These are phyloP conservation scores for Harpagoxenus sublaevis DNA, from an alignment of 2,888 invertebrate genomes.

Conservation along the genomic window DNA sequence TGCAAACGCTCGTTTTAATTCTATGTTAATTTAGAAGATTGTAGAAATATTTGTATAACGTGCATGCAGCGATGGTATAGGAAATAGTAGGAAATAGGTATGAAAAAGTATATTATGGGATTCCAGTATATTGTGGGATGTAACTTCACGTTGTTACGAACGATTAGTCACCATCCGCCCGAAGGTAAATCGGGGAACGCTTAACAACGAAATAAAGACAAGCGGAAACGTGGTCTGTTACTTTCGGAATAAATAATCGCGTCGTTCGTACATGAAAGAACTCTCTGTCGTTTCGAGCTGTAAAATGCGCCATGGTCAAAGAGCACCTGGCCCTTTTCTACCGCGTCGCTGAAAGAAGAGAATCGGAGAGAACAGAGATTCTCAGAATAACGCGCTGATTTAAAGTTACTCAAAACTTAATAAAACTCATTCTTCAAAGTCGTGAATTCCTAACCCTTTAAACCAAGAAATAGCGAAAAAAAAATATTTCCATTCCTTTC, in stretches of 20 bases:
- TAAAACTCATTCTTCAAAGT: not conserved
- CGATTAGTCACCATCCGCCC: constrained; percentile 36
- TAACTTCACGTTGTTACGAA: constrained; percentile 31
- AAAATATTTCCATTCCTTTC: not conserved
- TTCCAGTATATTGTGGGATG: not conserved
- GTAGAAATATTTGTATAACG: not conserved
- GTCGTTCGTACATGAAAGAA: constrained; percentile 48
- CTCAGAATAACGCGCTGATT: not conserved
- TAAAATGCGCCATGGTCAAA: constrained; percentile 10
- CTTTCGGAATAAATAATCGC: constrained; percentile 78
- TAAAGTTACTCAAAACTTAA: not conserved
- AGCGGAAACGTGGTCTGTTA: constrained; percentile 79
- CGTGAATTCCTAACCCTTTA: not conserved
- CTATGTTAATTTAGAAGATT: constrained; percentile 3
- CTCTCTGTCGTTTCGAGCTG: constrained; percentile 8
- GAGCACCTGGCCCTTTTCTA: constrained; percentile 4
- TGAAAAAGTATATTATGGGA: constrained; percentile 14
- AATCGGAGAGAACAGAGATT: not conserved
- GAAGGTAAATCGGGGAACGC: constrained; percentile 14
- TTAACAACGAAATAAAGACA: constrained; percentile 60
- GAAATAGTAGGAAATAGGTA: not conserved
- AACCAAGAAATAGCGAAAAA: not conserved
- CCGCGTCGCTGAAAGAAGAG: not conserved
- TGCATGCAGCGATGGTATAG: not conserved
- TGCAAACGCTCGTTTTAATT: not conserved